phyloP scores from a whole-genome alignment of 2,888 invertebrate genomes.

The Acholoe squamosa region DNA sequence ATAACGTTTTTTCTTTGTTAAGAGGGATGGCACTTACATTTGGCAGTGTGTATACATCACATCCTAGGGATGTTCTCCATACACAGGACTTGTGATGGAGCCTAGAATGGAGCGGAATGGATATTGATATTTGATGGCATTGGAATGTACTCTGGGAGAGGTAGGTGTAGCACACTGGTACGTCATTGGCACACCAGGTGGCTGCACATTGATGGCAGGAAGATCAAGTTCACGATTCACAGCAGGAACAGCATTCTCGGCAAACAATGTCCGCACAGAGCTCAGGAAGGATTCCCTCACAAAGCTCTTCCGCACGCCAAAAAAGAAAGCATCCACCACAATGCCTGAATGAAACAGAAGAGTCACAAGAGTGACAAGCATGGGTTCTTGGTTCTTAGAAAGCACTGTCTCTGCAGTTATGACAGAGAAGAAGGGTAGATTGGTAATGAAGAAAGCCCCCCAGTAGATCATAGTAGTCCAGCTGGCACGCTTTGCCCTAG shows the following conservation, averaged over 20 bases:
- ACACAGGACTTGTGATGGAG: too few species aligned
- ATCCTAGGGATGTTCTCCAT: too few species aligned
- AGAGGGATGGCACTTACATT: too few species aligned
- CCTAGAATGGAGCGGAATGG: too few species aligned
- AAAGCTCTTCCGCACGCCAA: background rate
- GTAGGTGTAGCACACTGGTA: too few species aligned
- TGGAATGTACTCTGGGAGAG: too few species aligned
- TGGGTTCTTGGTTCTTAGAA: background rate
- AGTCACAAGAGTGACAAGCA: background rate
- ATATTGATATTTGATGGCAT: too few species aligned
- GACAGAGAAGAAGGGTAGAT: background rate
- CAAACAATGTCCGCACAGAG: background rate
- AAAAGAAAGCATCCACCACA: background rate
- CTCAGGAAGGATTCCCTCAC: conserved; percentile 4
- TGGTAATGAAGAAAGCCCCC: background rate
- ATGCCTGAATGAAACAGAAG: background rate
- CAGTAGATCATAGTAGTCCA: conserved; percentile 3
- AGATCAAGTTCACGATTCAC: background rate
- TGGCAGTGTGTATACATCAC: too few species aligned
- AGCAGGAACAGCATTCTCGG: background rate
- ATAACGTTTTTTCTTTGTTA: too few species aligned
- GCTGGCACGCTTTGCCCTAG: background rate
- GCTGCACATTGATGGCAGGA: background rate
- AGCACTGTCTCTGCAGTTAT: background rate
- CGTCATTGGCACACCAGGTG: too few species aligned